Evolutionary conservation across 2,113 vertebrate species (phyloP).

Genomic region (Isichthys henryi): DNA sequence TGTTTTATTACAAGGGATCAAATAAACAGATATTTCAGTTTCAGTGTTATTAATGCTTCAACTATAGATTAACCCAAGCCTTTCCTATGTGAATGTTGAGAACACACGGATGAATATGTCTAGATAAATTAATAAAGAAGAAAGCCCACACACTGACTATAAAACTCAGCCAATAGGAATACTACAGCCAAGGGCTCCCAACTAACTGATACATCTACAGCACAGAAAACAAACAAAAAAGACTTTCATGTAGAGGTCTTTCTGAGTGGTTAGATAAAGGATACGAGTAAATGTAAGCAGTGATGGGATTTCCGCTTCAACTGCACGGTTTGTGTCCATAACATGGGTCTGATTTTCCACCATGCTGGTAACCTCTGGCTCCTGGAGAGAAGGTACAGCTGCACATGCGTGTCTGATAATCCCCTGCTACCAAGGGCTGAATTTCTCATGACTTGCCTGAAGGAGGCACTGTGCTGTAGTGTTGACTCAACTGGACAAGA

Average conservation of each 20-base stretch:
- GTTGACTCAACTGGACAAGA: not conserved
- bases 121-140: not conserved
- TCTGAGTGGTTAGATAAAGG: not conserved
- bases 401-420: not conserved
- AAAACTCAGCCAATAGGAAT: not conserved
- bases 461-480: not conserved
- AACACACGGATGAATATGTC: not conserved
- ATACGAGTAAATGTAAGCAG: not conserved
- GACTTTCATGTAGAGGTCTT: not conserved
- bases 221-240: not conserved
- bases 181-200: not conserved
- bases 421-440: not conserved
- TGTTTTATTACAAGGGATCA: not conserved
- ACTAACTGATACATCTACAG: not conserved
- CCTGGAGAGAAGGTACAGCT: not conserved
- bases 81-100: not conserved
- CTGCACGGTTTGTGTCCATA: not conserved
- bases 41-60: not conserved
- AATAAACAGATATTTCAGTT: not conserved
- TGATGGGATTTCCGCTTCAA: not conserved
- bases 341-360: not conserved
- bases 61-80: not conserved
- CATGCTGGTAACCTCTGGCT: not conserved
- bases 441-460: not conserved
- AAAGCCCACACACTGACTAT: not conserved